Evolutionary conservation across 2,888 invertebrate genomes (phyloP).

Genomic region (Drosophila antonietae): DNA sequence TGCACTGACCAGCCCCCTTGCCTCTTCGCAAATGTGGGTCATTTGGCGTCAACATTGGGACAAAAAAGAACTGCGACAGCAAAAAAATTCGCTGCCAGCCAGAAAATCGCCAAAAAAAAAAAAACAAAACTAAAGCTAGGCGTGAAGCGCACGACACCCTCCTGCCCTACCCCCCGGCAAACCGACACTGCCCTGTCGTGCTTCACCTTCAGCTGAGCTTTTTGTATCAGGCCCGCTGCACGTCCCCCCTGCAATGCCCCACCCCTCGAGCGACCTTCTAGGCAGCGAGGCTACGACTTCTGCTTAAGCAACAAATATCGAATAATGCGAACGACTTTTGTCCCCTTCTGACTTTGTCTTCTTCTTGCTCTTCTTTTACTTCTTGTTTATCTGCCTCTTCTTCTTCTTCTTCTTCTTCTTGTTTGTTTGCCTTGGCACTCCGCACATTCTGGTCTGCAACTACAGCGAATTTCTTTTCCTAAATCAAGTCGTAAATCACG

Average conservation of each 20-base stretch:
- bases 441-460: conserved; percentile 25
- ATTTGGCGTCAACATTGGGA: conserved; percentile 50
- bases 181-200: not conserved
- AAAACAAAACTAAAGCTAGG: conserved; percentile 22
- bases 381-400: conserved; percentile 5
- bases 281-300: conserved; percentile 50
- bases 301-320: conserved; percentile 49
- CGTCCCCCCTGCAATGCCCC: not conserved
- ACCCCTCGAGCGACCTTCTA: conserved; percentile 2
- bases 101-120: conserved; percentile 36
- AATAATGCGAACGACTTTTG: conserved; percentile 37
- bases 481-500: conserved; percentile 35
- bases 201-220: conserved; percentile 18
- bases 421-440: conserved; percentile 38
- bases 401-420: conserved; percentile 2
- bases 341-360: conserved; percentile 17
- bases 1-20: not conserved
- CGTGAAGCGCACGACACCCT: conserved; percentile 1
- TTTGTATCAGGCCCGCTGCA: conserved; percentile 6
- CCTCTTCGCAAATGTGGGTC: conserved; percentile 55
- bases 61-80: conserved; percentile 61
- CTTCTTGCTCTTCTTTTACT: not conserved
- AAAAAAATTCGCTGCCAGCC: conserved; percentile 47
- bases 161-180: not conserved
- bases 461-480: conserved; percentile 27